phyloP scores from a whole-genome alignment of 2,113 vertebrate species.

The Sinocyclocheilus anshuiensis region DNA sequence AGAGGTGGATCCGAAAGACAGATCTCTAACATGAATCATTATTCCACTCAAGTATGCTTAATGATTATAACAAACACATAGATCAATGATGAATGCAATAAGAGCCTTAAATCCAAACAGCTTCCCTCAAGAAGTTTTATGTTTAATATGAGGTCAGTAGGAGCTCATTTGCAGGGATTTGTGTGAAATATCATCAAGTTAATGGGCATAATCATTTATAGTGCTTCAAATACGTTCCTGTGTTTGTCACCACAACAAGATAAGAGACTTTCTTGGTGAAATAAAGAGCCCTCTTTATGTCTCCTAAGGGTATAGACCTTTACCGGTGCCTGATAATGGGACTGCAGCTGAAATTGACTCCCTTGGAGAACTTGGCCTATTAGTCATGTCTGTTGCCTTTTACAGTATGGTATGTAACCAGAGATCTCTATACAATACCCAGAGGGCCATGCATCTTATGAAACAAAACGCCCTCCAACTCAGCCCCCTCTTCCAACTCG shows the following conservation, averaged over 20 bases:
- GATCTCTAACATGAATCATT: not conserved
- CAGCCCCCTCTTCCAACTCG: slow-evolving; percentile 38
- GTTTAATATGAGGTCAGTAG: slow-evolving; percentile 6
- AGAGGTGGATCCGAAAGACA: slow-evolving; percentile 25
- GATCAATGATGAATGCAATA: not conserved
- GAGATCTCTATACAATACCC: slow-evolving; percentile 50
- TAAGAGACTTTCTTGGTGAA: slow-evolving; percentile 26
- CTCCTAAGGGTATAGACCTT: slow-evolving; percentile 31
- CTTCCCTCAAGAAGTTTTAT: slow-evolving; percentile 9
- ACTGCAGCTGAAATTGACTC: slow-evolving; percentile 43
- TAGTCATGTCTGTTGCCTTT: slow-evolving; percentile 47
- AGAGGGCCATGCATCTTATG: slow-evolving; percentile 50
- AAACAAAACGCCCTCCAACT: slow-evolving; percentile 53
- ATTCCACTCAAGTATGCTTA: not conserved
- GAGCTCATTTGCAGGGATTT: not conserved
- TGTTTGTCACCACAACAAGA: slow-evolving; percentile 1
- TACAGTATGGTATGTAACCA: slow-evolving; percentile 50
- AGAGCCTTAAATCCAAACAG: not conserved
- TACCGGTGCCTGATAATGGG: slow-evolving; percentile 18
- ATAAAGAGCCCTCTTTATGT: slow-evolving; percentile 39
- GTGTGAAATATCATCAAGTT: slow-evolving; percentile 10
- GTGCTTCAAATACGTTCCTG: not conserved
- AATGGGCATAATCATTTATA: not conserved
- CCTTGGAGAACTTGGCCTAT: slow-evolving; percentile 30
- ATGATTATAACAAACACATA: slow-evolving; percentile 3